Base-by-base conservation (phyloP, 2,888 invertebrate species). In the Drosophila stalkeri region DNA sequence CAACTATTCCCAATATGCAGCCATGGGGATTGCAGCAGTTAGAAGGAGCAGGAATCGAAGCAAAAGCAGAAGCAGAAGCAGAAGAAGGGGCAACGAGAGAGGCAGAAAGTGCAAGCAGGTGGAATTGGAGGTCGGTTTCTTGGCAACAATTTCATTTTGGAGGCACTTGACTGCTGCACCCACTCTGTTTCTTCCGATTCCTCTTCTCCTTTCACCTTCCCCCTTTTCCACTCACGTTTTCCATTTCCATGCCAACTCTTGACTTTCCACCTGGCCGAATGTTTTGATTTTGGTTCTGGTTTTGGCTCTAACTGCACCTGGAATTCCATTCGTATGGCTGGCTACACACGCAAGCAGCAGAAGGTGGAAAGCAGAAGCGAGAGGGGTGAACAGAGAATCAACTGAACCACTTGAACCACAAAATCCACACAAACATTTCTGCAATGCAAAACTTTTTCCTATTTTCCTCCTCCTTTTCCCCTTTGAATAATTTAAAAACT, bases 61-160 rank as follows among this genome's bases (percentile, higher is more conserved):
- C 16, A 16, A 2, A 12, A 16, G 62, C 16, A 16, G 7, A 12
- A 16, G 62, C 66, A 64, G 65, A 66, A 14, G 46, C 46, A 46
- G 18, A 7, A 0, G 16, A 16, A 16, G 7, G 7, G 49, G 7
- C 2, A 16, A 7, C 9, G 12, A 37, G 31, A n/a, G 20, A 3
- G n/a, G 49, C 11, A 27, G 18, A 37, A 41, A 43, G 46, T 56
- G 77, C 67, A 56, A 75, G 71, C 55, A 35, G 56, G 39, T 57
- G 66, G 51, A 65, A 56, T 43, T 57, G 55, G 43, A 57, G 47
- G 18, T 66, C 4, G 44, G 81, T 83, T 88, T 80, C 85, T 84
- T 88, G 85, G 85, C 91, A 91, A 86, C 91, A 90, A 75, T 83
- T 89, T 82, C 81, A 84, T 68, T 81, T 86, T 64, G 57, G 55